A percentile compares a stretch with the other conserved stretches of the same genome.
phyloP scores from a whole-genome alignment of 1,140 invertebrate species.

The Stegodyphus dumicola region DNA sequence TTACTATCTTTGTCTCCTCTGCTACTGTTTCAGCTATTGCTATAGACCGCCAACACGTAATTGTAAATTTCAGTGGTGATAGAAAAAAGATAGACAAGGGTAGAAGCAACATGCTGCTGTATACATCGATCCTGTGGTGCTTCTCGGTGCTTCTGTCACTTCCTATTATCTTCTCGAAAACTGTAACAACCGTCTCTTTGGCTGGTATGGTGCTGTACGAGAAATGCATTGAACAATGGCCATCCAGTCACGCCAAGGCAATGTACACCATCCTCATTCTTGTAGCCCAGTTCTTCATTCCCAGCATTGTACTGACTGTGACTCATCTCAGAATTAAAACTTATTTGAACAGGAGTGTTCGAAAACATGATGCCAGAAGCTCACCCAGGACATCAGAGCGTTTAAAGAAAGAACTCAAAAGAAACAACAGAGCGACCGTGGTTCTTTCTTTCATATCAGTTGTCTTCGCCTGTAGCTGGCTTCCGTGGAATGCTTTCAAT shows the following conservation, averaged over 20 bases:
- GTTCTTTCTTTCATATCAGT: slow-evolving; percentile 66
- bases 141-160: slow-evolving; percentile 71
- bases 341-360: slow-evolving; percentile 66
- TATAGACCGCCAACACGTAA: slow-evolving; percentile 69
- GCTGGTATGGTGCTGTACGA: slow-evolving; percentile 67
- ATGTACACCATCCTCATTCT: slow-evolving; percentile 72
- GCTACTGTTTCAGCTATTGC: slow-evolving; percentile 76
- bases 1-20: slow-evolving; percentile 74
- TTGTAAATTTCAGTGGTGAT: slow-evolving; percentile 35
- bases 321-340: slow-evolving; percentile 72
- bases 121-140: slow-evolving; percentile 71
- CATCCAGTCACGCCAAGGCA: slow-evolving; percentile 67
- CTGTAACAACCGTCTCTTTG: slow-evolving; percentile 67
- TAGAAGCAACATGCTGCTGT: slow-evolving; percentile 69
- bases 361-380: slow-evolving; percentile 18
- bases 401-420: slow-evolving; percentile 67
- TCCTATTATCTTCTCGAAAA: slow-evolving; percentile 71
- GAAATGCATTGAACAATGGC: slow-evolving; percentile 70
- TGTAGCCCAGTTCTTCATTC: slow-evolving; percentile 73
- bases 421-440: slow-evolving; percentile 72
- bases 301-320: slow-evolving; percentile 71
- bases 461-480: slow-evolving; percentile 68
- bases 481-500: slow-evolving; percentile 73
- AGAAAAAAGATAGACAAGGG: slow-evolving; percentile 69
- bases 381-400: slow-evolving; percentile 30